These are phyloP conservation scores for Drosophila micromelanica DNA, from an alignment of 1,140 invertebrate species.

Conservation along the genomic window DNA sequence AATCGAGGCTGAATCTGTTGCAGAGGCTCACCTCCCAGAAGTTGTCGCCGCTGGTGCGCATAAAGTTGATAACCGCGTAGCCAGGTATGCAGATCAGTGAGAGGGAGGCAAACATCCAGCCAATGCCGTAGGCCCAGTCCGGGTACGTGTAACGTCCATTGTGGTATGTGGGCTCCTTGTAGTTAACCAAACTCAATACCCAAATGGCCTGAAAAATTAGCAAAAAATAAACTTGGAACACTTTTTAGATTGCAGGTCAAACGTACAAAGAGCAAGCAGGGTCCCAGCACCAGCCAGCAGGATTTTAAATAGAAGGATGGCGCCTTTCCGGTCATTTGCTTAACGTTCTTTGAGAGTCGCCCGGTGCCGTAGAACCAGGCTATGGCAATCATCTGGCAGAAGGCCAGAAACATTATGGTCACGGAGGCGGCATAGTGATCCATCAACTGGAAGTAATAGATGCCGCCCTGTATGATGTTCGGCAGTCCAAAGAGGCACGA, in stretches of 20 bases:
- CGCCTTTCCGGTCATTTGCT: conserved; percentile 93
- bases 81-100: conserved; percentile 94
- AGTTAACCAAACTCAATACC: conserved; percentile 94
- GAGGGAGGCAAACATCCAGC: conserved; percentile 93
- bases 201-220: conserved; percentile 88
- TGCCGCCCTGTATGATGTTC: conserved; percentile 93
- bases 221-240: background rate
- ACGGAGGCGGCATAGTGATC: conserved; percentile 96
- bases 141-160: conserved; percentile 92
- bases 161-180: conserved; percentile 92
- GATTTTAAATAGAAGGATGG: conserved; percentile 93
- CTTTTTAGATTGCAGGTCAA: background rate
- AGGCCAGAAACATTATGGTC: conserved; percentile 95
- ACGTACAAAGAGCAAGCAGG: conserved; percentile 92
- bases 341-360: conserved; percentile 91
- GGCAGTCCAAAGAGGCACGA: conserved; percentile 94
- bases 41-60: conserved; percentile 89
- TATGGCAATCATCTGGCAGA: conserved; percentile 95
- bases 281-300: conserved; percentile 93
- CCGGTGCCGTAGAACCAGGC: conserved; percentile 96
- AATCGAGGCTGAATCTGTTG: background rate
- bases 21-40: conserved; percentile 88
- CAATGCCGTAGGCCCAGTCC: conserved; percentile 92
- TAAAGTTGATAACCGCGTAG: conserved; percentile 90
- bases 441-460: conserved; percentile 96